Conservation (phyloP, 2,113 vertebrate species). For the Columba janthina region DNA sequence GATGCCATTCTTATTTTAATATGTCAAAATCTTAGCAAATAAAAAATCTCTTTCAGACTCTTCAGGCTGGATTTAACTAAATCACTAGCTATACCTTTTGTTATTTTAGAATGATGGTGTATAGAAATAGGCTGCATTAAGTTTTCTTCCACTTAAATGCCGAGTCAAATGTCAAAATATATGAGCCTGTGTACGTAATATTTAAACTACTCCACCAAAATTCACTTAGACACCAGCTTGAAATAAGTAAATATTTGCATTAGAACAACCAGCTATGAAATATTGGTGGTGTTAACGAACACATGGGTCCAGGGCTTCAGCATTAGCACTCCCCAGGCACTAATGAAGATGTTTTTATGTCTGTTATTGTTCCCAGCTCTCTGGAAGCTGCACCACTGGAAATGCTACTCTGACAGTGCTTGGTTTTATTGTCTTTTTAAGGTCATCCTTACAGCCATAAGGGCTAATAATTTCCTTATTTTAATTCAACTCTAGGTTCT, state of each 20-base stretch:
- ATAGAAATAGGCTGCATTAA: not conserved
- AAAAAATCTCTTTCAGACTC: not conserved
- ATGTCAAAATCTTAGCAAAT: not conserved
- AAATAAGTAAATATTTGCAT: not conserved
- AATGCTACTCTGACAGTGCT: not conserved
- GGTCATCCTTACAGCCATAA: not conserved
- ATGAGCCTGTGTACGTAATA: not conserved
- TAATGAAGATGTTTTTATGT: not conserved
- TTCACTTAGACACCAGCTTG: not conserved
- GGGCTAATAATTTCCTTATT: not conserved
- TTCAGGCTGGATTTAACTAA: not conserved
- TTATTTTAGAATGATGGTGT: not conserved
- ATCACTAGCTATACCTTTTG: not conserved
- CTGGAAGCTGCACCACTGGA: not conserved
- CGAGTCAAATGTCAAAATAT: not conserved
- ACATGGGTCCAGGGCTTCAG: not conserved
- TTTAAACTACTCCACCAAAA: not conserved
- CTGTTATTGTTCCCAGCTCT: not conserved
- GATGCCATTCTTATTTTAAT: not conserved
- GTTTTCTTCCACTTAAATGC: not conserved
- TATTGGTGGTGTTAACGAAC: not conserved
- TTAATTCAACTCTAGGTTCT: not conserved
- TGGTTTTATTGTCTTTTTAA: not conserved
- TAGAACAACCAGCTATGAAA: not conserved
- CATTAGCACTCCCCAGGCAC: not conserved